Conservation (phyloP, 2,888 invertebrate species). For the Athalia circularis region DNA sequence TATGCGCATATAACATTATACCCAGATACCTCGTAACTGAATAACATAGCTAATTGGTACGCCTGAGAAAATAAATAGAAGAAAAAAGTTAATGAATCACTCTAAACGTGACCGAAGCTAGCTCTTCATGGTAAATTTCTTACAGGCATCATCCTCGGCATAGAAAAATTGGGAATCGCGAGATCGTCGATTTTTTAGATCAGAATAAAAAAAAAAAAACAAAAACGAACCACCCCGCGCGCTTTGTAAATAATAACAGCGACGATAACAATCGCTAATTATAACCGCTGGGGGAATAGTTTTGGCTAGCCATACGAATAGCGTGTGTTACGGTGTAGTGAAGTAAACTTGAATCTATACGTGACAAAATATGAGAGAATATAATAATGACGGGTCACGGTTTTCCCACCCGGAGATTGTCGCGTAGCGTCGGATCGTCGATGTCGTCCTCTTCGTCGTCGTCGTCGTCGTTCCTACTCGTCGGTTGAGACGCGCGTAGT, state of each 20-base stretch:
- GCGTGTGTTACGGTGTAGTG: too few relatives aligned
- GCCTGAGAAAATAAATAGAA: neutral
- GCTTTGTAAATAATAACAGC: neutral
- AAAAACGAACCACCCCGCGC: neutral
- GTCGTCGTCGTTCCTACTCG: neutral
- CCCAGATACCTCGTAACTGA: constrained; percentile 62
- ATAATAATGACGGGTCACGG: constrained; percentile 15
- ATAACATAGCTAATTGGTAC: constrained; percentile 68
- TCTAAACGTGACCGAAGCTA: constrained; percentile 31
- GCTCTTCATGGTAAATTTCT: constrained; percentile 1
- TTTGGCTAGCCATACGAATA: neutral
- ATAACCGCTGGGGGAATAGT: neutral
- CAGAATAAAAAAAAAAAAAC: neutral
- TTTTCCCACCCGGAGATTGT: neutral
- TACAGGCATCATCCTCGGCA: neutral
- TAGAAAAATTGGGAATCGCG: constrained; percentile 29
- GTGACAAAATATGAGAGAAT: constrained; percentile 9
- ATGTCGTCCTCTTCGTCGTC: too few relatives aligned
- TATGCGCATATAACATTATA: constrained; percentile 42
- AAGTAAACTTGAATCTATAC: neutral
- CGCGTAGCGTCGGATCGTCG: neutral
- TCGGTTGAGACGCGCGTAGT: constrained; percentile 48
- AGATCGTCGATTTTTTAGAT: neutral
- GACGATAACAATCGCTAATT: neutral
- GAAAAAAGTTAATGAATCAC: too few relatives aligned